Conservation (phyloP, 2,113 vertebrate genomes). For the Oenanthe oenanthe region DNA sequence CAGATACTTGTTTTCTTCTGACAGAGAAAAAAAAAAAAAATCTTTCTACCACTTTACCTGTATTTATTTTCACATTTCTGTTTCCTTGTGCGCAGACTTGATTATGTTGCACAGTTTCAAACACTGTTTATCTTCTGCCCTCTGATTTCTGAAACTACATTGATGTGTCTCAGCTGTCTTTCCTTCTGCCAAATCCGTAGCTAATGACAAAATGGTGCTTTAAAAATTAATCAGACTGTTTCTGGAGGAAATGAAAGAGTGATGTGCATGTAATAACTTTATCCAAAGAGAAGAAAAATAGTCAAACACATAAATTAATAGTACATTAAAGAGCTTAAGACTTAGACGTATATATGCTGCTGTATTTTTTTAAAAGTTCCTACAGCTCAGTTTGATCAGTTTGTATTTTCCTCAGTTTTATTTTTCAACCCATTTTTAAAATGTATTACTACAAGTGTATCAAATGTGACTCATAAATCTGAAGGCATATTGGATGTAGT, state of each 20-base stretch:
- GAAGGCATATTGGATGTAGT: background rate
- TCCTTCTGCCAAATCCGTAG: constrained; percentile 21
- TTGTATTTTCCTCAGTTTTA: background rate
- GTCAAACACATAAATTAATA: background rate
- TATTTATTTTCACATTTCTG: constrained; percentile 24
- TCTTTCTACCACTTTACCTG: background rate
- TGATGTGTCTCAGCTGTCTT: constrained; percentile 19
- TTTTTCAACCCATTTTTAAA: background rate
- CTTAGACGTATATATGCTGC: background rate
- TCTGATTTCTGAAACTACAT: constrained; percentile 10
- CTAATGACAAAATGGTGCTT: constrained; percentile 34
- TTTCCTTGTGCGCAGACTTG: background rate
- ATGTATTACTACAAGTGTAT: background rate
- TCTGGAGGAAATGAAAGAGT: background rate
- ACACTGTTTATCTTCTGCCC: constrained; percentile 3
- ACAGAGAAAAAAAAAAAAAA: background rate
- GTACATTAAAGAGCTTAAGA: background rate
- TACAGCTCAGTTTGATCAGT: no score
- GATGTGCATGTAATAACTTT: constrained; percentile 18
- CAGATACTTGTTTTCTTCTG: background rate
- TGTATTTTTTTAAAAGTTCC: background rate
- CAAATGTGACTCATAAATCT: background rate
- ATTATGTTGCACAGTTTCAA: background rate
- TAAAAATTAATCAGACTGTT: constrained; percentile 39
- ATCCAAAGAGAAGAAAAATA: background rate